Percentiles rank a stretch among this genome's conserved stretches.
Conservation (phyloP, 2,797 vertebrate species). For the Pipistrellus pipistrellus region DNA sequence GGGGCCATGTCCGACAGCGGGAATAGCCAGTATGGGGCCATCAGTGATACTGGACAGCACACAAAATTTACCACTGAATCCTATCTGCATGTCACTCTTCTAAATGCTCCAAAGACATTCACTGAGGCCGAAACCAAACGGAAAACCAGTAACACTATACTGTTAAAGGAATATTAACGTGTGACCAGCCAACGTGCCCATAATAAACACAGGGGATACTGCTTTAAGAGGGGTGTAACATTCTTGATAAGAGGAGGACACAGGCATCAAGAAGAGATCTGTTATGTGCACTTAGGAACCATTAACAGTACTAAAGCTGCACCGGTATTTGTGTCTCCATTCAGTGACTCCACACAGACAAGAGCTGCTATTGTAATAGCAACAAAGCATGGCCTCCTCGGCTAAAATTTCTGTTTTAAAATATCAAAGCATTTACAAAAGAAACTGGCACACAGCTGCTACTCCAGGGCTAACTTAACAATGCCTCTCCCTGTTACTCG, state of each 20-base stretch:
- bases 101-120: not conserved
- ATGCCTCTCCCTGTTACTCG: slow-evolving; percentile 46
- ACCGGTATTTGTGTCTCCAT: not conserved
- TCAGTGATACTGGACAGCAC: not conserved
- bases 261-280: fast-evolving
- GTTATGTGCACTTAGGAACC: not conserved
- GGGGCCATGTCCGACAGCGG: not conserved
- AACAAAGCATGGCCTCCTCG: not conserved
- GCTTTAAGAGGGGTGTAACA: not conserved
- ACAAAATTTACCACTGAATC: not conserved
- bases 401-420: not conserved
- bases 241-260: not conserved
- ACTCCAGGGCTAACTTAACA: not conserved
- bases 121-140: not conserved
- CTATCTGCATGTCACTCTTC: not conserved
- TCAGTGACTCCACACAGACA: slow-evolving; percentile 23
- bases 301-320: not conserved
- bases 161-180: not conserved
- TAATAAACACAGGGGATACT: not conserved
- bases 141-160: fast-evolving
- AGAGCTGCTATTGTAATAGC: slow-evolving; percentile 15
- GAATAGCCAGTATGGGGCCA: not conserved
- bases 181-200: not conserved
- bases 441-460: not conserved
- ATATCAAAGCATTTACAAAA: slow-evolving; percentile 62